Base-by-base conservation (phyloP, 2,888 invertebrate genomes). In the Agelastica alni region DNA sequence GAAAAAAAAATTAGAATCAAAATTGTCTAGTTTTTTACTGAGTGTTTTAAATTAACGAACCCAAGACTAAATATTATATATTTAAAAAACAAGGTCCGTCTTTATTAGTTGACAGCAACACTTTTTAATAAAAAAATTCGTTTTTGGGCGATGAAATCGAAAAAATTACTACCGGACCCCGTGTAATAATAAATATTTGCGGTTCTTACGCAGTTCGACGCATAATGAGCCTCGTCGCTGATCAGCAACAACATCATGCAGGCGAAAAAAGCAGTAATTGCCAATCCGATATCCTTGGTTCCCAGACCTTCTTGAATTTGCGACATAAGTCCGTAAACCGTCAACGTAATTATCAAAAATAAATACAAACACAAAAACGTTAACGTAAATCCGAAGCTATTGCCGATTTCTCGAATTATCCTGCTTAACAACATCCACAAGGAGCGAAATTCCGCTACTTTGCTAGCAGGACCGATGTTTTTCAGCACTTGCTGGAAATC, bases 171-270 rank as follows among this genome's bases (percentile, higher is more conserved):
- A n/a, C n/a, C n/a, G n/a, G n/a, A n/a, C n/a, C n/a, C n/a, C n/a
- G n/a, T n/a, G n/a, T n/a, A n/a, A n/a, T n/a, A n/a, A n/a, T n/a
- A n/a, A n/a, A n/a, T 7, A n/a, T 16, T n/a, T 9, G 20, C 9
- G 3, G 1, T 28, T 51, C 81, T 80, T 71, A 86, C 88, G 73
- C 86, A 85, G 62, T 86, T 83, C 0, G 87, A 86, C 3, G 88
- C 88, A 64, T 86, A 85, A 69, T 88, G 88, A 0, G 88, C 88
- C 70, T 87, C 85, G 62, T 88, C 87, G 65, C 88, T 88, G 56
- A 88, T 84, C 61, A 86, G 86, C 72, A 86, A 88, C n/a, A 88
- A 73, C 41, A 88, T 67, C 30, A 81, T 82, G 30, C 85, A 81
- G 52, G 85, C 86, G 75, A 85, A 85, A 6, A 81, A 69, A 0